phyloP scores from a whole-genome alignment of 2,888 invertebrate genomes.

The Chrysomela aeneicollis region DNA sequence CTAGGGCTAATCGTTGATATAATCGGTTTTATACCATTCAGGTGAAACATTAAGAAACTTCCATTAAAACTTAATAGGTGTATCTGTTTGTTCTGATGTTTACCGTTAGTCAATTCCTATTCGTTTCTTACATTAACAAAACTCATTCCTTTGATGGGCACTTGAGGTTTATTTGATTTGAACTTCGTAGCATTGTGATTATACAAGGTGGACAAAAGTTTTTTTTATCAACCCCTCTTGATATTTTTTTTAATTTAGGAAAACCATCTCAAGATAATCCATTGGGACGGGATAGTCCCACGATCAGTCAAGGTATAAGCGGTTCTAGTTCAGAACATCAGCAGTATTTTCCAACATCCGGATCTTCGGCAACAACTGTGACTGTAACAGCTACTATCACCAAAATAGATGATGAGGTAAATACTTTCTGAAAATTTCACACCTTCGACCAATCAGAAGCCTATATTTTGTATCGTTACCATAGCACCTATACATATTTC shows the following conservation, averaged over 20 bases:
- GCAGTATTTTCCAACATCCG: constrained; percentile 59
- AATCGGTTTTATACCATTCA: no score
- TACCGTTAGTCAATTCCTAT: background rate
- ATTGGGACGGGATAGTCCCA: constrained; percentile 66
- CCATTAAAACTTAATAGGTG: background rate
- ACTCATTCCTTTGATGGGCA: no score
- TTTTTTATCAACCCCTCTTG: no score
- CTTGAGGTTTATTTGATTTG: no score
- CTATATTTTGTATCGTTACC: background rate
- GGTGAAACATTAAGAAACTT: background rate
- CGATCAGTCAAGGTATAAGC: constrained; percentile 65
- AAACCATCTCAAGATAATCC: constrained; percentile 55
- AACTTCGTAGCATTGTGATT: no score
- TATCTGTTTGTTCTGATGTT: no score
- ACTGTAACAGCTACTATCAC: constrained; percentile 61
- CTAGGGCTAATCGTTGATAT: no score
- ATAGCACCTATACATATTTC: no score
- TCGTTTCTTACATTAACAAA: no score
- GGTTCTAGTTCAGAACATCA: constrained; percentile 55
- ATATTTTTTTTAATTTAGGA: constrained; percentile 39
- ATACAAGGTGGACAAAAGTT: background rate
- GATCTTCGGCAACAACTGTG: constrained; percentile 53
- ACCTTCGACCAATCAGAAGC: no score
- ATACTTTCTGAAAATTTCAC: background rate
- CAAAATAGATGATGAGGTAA: constrained; percentile 68